Base-by-base conservation (phyloP, 2,888 invertebrate species). In the Lepidochrysops patricia region DNA sequence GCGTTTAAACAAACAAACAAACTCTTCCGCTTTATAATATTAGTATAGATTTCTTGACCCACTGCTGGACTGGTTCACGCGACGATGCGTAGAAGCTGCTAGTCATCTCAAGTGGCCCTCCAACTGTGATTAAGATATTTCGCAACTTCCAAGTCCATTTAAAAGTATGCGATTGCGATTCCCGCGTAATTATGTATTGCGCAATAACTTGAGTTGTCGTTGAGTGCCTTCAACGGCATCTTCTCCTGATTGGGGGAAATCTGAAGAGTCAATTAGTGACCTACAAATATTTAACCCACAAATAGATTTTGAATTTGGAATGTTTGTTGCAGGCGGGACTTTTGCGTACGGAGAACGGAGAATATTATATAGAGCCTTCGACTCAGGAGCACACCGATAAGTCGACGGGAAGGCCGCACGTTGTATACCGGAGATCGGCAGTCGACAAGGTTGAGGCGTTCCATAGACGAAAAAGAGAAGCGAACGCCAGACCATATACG, bases 331-430 rank as follows among this genome's bases (percentile, higher is more conserved):
- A 94, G 94, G 91, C 92, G 68, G 94, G 94, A 23, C 89, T 92
- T 71, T 90, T 94, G 64, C 89, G 91, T 72, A 92, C 93, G 15
- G 90, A 91, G 67, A 84, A 91, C 64, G 93, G 91, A 63, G 93
- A 93, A 76, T 94, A 92, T 79, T 94, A 92, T 84, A 92, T 94
- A 65, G 94, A 94, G 78, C 94, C 94, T 35, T 91, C 92, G 32
- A 91, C 91, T 70, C 89, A 91, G 77, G 80, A 88, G 64, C 67
- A 79, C 58, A 71, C 72, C 63, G 80, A 79, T 68, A 75, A 65
- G 62, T 79, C 72, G 49, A 72, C 77, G 64, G 79, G 78, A 58
- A 92, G 93, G 77, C 91, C 92, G 61, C 94, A 94, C 74, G 89
- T 94, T 52, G 89, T 94, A 61, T 94, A 91, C 71, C 93, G 91